These are phyloP conservation scores for Dryobates pubescens DNA, from an alignment of 2,797 vertebrate species.

Conservation along the genomic window DNA sequence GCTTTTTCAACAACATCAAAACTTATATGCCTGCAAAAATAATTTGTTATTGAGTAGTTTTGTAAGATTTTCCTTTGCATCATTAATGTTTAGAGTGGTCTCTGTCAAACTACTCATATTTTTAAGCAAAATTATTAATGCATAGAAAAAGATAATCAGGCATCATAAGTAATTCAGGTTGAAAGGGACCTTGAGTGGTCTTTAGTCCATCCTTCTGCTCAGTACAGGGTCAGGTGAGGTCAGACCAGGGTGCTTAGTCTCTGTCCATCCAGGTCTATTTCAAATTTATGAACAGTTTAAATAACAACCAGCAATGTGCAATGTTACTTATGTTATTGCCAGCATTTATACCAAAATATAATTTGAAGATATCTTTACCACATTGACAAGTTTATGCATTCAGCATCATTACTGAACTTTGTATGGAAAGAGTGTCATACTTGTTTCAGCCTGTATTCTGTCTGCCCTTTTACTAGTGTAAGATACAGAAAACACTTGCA, in stretches of 20 bases:
- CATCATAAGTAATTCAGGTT: not conserved
- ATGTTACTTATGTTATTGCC: not conserved
- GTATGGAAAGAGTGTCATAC: not conserved
- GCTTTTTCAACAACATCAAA: not conserved
- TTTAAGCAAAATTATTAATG: not conserved
- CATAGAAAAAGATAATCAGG: not conserved
- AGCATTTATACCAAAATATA: not conserved
- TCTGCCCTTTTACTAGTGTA: not conserved
- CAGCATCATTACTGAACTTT: not conserved
- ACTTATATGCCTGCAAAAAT: not conserved
- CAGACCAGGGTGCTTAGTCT: not conserved
- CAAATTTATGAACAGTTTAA: not conserved
- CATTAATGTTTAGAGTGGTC: not conserved
- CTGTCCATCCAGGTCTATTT: not conserved
- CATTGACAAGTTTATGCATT: not conserved
- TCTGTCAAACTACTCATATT: not conserved
- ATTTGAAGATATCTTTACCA: not conserved
- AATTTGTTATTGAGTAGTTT: not conserved
- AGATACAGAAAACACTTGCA: not conserved
- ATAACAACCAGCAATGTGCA: not conserved
- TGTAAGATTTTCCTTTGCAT: not conserved
- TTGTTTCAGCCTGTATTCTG: not conserved
- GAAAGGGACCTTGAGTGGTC: not conserved
- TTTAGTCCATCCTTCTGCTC: not conserved
- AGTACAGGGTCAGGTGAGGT: not conserved